Evolutionary conservation across 2,888 invertebrate genomes (phyloP).

Genomic region (Catocala sponsa): DNA sequence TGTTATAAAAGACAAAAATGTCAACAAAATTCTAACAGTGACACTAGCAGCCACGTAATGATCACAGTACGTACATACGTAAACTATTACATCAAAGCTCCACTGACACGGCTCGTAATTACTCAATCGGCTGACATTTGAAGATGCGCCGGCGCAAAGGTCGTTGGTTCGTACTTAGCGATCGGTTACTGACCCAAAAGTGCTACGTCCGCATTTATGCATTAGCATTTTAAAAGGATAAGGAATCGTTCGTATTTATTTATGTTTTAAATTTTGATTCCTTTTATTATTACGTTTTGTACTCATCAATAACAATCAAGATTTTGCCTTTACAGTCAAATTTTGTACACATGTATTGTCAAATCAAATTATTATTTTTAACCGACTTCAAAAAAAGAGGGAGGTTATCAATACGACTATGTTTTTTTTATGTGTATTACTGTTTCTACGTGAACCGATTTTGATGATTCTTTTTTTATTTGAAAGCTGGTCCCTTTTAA

Average conservation of each 20-base stretch:
- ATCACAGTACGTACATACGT: constrained; percentile 25
- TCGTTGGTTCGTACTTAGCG: constrained; percentile 57
- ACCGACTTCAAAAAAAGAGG: too few species aligned
- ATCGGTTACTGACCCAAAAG: constrained; percentile 67
- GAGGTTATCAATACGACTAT: too few species aligned
- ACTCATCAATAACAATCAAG: neutral
- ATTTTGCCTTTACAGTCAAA: neutral
- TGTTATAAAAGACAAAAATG: too few species aligned
- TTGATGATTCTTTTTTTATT: too few species aligned
- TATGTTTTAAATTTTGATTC: constrained; percentile 8
- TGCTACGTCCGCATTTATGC: constrained; percentile 44
- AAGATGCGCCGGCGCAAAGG: constrained; percentile 68
- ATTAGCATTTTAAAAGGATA: constrained; percentile 29
- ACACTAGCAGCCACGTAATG: constrained; percentile 6
- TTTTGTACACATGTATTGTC: too few species aligned
- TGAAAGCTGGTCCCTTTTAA: too few species aligned
- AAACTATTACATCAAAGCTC: constrained; percentile 51
- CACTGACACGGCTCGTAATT: constrained; percentile 60
- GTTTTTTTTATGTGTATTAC: too few species aligned
- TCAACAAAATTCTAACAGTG: neutral
- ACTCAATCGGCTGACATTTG: constrained; percentile 77
- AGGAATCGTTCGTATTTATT: neutral
- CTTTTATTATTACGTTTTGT: neutral
- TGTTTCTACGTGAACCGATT: too few species aligned
- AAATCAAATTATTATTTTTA: too few species aligned